Percentiles rank a stretch among this genome's conserved stretches.
phyloP scores from a whole-genome alignment of 2,113 vertebrate genomes.

The Pipa parva region DNA sequence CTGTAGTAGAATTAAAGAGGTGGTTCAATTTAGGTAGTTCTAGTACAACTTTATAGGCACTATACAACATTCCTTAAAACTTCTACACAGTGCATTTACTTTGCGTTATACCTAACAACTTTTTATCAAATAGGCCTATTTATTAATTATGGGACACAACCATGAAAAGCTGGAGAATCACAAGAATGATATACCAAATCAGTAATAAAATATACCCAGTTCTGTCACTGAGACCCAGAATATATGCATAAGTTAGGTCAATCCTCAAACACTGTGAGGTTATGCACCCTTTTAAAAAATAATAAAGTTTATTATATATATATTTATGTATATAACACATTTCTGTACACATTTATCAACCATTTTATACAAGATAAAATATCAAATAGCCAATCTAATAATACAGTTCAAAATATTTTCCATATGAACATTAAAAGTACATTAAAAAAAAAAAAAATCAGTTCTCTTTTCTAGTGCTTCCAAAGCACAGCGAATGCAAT shows the following conservation, averaged over 20 bases:
- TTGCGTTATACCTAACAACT: too few species aligned
- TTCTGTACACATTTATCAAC: constrained; percentile 80
- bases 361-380: constrained; percentile 84
- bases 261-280: constrained; percentile 24
- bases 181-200: too few species aligned
- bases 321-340: constrained; percentile 56
- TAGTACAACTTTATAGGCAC: too few species aligned
- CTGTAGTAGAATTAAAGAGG: too few species aligned
- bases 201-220: too few species aligned
- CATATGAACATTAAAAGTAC: constrained; percentile 90
- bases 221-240: too few species aligned
- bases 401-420: constrained; percentile 86
- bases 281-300: constrained; percentile 60
- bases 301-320: constrained; percentile 76
- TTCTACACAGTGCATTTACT: too few species aligned
- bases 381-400: constrained; percentile 83
- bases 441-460: constrained; percentile 66
- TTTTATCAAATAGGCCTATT: too few species aligned
- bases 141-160: too few species aligned
- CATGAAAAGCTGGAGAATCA: too few species aligned
- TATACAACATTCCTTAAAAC: too few species aligned
- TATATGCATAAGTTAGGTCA: neutral
- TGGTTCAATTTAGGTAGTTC: too few species aligned
- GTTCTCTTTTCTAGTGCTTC: constrained; percentile 67
- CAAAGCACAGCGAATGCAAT: constrained; percentile 75